phyloP scores from a whole-genome alignment of 2,113 vertebrate species.

The Grammomys surdaster region DNA sequence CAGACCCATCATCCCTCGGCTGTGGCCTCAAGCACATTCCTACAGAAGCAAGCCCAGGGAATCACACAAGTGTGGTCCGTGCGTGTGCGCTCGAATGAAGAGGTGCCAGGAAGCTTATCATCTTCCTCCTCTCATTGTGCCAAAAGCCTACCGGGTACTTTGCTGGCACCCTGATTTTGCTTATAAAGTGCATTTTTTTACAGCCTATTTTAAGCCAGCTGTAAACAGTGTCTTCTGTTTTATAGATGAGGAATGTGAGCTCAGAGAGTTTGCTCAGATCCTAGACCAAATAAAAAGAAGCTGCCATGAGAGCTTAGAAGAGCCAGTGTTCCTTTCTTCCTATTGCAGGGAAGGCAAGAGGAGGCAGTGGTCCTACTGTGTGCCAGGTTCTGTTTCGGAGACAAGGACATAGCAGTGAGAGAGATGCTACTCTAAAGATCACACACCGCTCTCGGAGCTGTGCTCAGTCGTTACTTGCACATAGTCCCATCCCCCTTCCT shows the following conservation, averaged over 20 bases:
- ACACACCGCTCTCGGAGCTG: background rate
- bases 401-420: background rate
- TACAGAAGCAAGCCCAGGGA: background rate
- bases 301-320: background rate
- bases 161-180: background rate
- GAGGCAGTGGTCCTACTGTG: background rate
- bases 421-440: background rate
- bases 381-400: background rate
- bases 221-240: background rate
- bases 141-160: background rate
- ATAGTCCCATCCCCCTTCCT: background rate
- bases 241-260: constrained; percentile 1
- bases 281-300: constrained; percentile 18
- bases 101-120: background rate
- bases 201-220: background rate
- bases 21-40: background rate
- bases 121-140: background rate
- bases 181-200: background rate
- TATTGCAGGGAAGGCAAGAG: background rate
- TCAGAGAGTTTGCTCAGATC: constrained; percentile 2
- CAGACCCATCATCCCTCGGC: background rate
- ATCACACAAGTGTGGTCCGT: background rate
- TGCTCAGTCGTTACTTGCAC: background rate
- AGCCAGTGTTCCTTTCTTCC: background rate
- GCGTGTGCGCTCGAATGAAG: background rate